Evolutionary conservation across 2,113 vertebrate genomes (phyloP).

Genomic region (Lasiurus borealis): DNA sequence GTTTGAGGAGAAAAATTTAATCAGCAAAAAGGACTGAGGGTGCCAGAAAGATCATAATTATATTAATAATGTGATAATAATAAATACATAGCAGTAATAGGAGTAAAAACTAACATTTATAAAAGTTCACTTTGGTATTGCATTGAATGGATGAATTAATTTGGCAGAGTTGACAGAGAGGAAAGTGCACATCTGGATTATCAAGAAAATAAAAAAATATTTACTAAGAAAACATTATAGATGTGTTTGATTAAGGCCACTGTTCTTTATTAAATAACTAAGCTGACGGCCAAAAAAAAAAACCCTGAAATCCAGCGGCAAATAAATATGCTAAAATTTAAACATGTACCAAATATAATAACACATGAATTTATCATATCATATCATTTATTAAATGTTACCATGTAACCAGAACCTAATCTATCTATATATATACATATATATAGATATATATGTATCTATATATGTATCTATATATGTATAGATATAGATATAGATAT

Average conservation of each 20-base stretch:
- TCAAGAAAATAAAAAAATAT: constrained; percentile 28
- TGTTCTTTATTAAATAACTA: neutral
- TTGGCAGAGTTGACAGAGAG: neutral
- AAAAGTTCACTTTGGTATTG: neutral
- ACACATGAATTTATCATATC: neutral
- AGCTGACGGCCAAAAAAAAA: neutral
- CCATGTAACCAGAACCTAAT: neutral
- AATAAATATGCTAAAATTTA: constrained; percentile 30
- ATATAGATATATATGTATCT: no score
- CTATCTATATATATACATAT: no score
- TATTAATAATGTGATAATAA: neutral
- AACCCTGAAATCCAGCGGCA: neutral
- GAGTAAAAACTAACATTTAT: neutral
- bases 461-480: no score
- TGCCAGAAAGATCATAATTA: neutral
- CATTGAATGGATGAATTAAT: neutral
- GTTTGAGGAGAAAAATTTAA: neutral
- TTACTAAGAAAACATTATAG: constrained; percentile 24
- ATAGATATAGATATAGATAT: no score
- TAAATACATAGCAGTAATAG: neutral
- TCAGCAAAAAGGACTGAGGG: neutral
- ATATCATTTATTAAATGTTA: neutral
- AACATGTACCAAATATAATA: neutral
- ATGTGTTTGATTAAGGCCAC: constrained; percentile 1
- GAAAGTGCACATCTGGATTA: neutral